Evolutionary conservation across 2,888 invertebrate species (phyloP).

Genomic region (Yponomeuta cagnagella): DNA sequence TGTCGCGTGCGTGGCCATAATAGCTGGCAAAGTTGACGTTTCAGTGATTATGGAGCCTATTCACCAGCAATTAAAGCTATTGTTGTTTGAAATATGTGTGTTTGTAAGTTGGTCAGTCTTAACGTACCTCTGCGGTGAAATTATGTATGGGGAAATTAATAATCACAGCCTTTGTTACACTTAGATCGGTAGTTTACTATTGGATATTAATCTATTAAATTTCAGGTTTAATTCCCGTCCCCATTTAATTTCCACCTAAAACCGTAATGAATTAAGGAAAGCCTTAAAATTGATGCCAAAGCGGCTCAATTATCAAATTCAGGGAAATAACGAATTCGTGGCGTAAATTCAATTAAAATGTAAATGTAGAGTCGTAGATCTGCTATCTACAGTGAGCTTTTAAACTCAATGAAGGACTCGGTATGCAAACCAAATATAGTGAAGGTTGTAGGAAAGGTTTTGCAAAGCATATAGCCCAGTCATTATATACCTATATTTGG

Average conservation of each 20-base stretch:
- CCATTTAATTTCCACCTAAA: neutral
- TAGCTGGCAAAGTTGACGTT: slow-evolving; percentile 5
- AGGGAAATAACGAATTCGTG: slow-evolving; percentile 18
- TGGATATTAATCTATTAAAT: too few species aligned
- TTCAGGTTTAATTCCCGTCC: too few species aligned
- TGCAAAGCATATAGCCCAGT: too few species aligned
- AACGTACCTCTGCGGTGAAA: neutral
- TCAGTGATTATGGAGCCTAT: neutral
- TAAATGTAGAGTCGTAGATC: slow-evolving; percentile 36
- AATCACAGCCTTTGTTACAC: neutral
- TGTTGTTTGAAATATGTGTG: neutral
- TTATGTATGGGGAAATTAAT: neutral
- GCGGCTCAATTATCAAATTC: neutral
- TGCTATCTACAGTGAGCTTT: slow-evolving; percentile 28
- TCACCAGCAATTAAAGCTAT: neutral
- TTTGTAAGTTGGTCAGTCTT: neutral
- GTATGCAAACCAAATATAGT: too few species aligned
- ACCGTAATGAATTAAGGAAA: neutral
- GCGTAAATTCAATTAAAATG: slow-evolving; percentile 48
- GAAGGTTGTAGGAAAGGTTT: too few species aligned
- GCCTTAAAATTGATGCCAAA: neutral
- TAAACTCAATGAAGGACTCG: slow-evolving; percentile 28
- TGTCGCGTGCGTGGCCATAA: slow-evolving; percentile 10
- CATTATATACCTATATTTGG: too few species aligned
- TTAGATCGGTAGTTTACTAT: neutral